Conservation (phyloP, 2,888 invertebrate species). For the Epinotia brunnichana region DNA sequence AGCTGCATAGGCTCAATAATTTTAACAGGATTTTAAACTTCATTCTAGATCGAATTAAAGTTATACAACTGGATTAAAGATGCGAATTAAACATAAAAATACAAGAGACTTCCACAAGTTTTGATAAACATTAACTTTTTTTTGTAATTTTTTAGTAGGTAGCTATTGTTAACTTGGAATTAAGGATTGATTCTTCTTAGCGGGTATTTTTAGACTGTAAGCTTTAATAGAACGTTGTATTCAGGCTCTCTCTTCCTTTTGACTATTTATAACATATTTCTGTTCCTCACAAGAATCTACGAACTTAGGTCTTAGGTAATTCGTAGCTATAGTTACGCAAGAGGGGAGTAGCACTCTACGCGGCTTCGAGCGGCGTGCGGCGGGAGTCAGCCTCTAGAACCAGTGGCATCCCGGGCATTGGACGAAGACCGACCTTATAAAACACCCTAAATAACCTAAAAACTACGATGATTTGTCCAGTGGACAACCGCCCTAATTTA, state of each 20-base stretch:
- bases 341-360: conserved; percentile 73
- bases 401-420: conserved; percentile 70
- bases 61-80: not conserved
- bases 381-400: conserved; percentile 76
- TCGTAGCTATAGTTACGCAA: conserved; percentile 73
- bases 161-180: not conserved
- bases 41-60: not conserved
- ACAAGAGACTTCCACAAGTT: not conserved
- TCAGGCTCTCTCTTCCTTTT: not conserved
- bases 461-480: conserved; percentile 16
- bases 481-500: conserved; percentile 11
- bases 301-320: conserved; percentile 5
- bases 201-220: not conserved
- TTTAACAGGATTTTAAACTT: conserved; percentile 46
- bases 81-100: not conserved
- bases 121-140: not conserved
- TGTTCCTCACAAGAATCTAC: not conserved
- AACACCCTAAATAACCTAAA: conserved; percentile 32
- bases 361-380: conserved; percentile 71
- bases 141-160: not conserved
- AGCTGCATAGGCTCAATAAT: conserved; percentile 69
- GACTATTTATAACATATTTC: not conserved
- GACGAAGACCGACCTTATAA: conserved; percentile 49
- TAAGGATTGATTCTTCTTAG: not conserved
- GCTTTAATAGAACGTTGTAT: not conserved